Percentiles rank a stretch among this genome's conserved stretches.
phyloP scores from a whole-genome alignment of 2,113 vertebrate genomes.

The Callaeas wilsoni region DNA sequence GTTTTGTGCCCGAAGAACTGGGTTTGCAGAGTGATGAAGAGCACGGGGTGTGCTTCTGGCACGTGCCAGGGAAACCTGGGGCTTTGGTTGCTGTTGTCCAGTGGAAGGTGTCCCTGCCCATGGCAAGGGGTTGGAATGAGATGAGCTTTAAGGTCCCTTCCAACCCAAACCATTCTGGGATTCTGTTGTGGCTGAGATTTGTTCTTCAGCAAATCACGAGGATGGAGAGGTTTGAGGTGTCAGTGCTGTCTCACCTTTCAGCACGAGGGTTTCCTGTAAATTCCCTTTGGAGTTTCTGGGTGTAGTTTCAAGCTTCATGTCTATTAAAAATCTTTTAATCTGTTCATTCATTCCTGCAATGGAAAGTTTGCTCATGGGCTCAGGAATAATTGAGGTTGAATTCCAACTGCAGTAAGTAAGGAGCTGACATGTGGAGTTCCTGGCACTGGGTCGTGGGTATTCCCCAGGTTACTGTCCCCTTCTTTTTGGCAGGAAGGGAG shows the following conservation, averaged over 20 bases:
- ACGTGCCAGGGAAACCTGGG: not conserved
- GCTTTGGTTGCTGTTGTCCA: not conserved
- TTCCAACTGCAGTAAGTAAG: rapidly evolving
- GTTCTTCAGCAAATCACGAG: not conserved
- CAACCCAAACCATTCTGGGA: not conserved
- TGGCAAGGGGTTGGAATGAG: not conserved
- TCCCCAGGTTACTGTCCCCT: not conserved
- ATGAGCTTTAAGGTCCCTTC: not conserved
- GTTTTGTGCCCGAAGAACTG: not conserved
- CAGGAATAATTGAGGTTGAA: not conserved
- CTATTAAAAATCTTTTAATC: not conserved
- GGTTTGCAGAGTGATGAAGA: not conserved
- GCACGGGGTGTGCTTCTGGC: rapidly evolving
- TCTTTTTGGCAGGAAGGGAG: not conserved
- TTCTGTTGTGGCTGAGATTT: not conserved
- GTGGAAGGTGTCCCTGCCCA: not conserved
- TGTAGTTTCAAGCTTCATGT: not conserved
- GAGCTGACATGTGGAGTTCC: not conserved
- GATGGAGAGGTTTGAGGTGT: not conserved
- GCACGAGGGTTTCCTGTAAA: not conserved
- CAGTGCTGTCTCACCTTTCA: not conserved
- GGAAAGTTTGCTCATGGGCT: not conserved
- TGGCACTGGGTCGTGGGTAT: rapidly evolving
- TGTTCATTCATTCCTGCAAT: not conserved
- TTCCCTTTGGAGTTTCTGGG: not conserved